phyloP scores from a whole-genome alignment of 2,888 invertebrate species.

The Meiosimyza decipiens region DNA sequence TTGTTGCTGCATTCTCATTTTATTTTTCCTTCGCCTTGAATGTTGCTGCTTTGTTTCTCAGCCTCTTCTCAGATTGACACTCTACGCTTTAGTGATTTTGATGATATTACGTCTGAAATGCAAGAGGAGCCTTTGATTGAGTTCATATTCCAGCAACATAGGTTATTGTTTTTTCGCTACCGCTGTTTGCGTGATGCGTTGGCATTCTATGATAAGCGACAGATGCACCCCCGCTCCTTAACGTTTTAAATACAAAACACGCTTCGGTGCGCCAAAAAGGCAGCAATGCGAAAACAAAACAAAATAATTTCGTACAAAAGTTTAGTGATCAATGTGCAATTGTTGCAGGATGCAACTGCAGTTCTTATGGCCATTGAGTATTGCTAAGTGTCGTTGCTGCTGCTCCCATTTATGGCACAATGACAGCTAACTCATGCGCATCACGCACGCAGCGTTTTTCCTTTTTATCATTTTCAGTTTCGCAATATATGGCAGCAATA shows the following conservation, averaged over 20 bases:
- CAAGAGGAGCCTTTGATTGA: too few species aligned
- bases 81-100: not conserved
- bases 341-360: too few species aligned
- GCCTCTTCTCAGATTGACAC: not conserved
- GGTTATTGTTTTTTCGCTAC: too few species aligned
- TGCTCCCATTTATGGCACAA: conserved; percentile 57
- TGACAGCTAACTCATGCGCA: conserved; percentile 57
- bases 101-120: too few species aligned
- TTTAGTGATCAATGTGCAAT: too few species aligned
- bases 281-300: not conserved
- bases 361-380: too few species aligned
- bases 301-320: too few species aligned
- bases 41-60: not conserved
- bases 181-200: conserved; percentile 13
- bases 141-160: too few species aligned
- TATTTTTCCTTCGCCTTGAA: too few species aligned
- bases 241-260: conserved; percentile 4
- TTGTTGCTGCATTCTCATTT: too few species aligned
- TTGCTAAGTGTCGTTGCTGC: conserved; percentile 13
- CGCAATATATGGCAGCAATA: conserved; percentile 4
- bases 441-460: conserved; percentile 45
- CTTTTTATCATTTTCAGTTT: not conserved
- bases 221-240: conserved; percentile 15
- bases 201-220: not conserved
- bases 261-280: conserved; percentile 24